Base-by-base conservation (phyloP, 2,888 invertebrate species). In the Campoplex capitator region DNA sequence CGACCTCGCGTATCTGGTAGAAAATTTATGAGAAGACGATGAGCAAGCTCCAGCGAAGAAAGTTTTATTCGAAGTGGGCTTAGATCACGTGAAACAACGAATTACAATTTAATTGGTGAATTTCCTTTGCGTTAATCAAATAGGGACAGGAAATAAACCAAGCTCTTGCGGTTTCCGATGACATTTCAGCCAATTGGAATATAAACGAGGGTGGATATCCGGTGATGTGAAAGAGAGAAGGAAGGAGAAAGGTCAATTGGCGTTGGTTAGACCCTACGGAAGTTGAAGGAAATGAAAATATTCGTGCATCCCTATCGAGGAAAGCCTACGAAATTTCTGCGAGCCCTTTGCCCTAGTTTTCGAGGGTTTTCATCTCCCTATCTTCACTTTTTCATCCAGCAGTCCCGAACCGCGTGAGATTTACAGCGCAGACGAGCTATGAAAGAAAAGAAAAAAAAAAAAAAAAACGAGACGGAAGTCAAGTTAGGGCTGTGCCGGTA, bases 301-400 rank as follows among this genome's bases (percentile, higher is more conserved):
- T 84, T 78, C 51, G 80, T 77, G 48, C 32, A 48, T 38, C 77
- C 71, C 42, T 71, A 32, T 67, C 28, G 48, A 48, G n/a, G n/a
- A 74, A 73, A 67, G 38, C 74, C 74, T 45, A 45, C 54, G 74
- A 68, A 70, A 74, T 77, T 78, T 81, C 71, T 71, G 62, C 65
- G 54, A 89, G 89, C 91, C 92, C 91, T 92, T 92, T 91, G 92
- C 80, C 91, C 92, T 85, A 92, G 91, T 92, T 92, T 90, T 90
- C 88, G 89, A 89, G 89, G 32, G 32, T 42, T 32, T 58, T 38
- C 35, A 38, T 73, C 35, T 18, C 74, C 48, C 71, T 38, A 16
- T 38, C 13, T 80, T 62, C 42, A 6, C n/a, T 70, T 54, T 28
- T 51, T 42, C 13, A 35, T 56, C 56, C 7, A 23, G 38, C 38